Evolutionary conservation across 2,113 vertebrate species (phyloP).

Genomic region (Elgaria multicarinata): DNA sequence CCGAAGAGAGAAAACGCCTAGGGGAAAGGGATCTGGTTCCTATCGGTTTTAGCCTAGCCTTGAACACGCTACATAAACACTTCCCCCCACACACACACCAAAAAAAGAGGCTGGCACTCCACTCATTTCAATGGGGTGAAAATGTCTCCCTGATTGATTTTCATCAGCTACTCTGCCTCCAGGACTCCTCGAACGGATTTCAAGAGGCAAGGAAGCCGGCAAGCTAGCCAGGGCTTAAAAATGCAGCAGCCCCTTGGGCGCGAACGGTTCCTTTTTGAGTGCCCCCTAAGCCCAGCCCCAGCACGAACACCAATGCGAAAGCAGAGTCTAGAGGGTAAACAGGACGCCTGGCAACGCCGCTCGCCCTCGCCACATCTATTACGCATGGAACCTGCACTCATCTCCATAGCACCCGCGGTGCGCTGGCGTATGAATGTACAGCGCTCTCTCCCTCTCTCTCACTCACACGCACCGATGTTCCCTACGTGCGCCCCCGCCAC

Average conservation of each 20-base stretch:
- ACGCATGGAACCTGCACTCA: constrained; percentile 1
- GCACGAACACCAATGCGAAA: not conserved
- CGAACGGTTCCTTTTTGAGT: not conserved
- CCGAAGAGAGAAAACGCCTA: constrained; percentile 3
- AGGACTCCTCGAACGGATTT: too few relatives aligned
- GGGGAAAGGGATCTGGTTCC: not conserved
- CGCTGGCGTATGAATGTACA: not conserved
- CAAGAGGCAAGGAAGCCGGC: rapidly evolving
- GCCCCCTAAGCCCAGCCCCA: not conserved
- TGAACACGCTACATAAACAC: not conserved
- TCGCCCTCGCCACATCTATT: not conserved
- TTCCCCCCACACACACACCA: too few relatives aligned
- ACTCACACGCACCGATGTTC: not conserved
- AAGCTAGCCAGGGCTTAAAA: not conserved
- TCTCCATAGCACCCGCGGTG: constrained; percentile 9
- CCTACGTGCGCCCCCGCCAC: not conserved
- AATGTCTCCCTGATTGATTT: not conserved
- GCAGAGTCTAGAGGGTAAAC: not conserved
- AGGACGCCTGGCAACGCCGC: constrained; percentile 15
- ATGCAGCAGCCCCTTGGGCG: not conserved
- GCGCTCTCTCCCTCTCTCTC: not conserved
- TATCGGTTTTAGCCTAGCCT: too few relatives aligned
- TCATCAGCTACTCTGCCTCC: not conserved
- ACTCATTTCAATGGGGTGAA: not conserved
- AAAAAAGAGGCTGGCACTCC: too few relatives aligned